Evolutionary conservation across 2,888 invertebrate species (phyloP), one percentile per base, ranked within the genome.

Genomic region (Glyphotaelius pellucidus): DNA sequence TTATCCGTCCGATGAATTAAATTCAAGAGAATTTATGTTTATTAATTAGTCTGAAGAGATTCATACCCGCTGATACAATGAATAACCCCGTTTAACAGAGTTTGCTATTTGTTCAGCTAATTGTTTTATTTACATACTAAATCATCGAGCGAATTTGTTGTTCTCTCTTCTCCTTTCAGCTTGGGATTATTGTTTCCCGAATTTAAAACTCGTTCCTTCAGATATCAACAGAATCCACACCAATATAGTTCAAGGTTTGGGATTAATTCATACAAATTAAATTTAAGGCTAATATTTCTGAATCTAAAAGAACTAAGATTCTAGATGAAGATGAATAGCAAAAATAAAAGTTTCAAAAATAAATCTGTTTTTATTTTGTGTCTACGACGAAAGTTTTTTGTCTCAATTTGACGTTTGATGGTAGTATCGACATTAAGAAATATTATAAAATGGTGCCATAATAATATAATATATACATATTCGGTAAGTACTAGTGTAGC

Each of bases 11-110:
- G n/a, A 86, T 52, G 52, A 67, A 67, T 67, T 31, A 87, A 87
- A 87, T 52, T 87, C 31, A 12, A n/a, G 85, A 15, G 67, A 87
- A 52, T 32, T 87, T 52, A 30, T 87, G 32, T 87, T 87, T 67
- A 30, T 31, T 87, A 87, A 87, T 87, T 87, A 87, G 67, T 67
- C 35, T 32, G 19, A 67, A 32, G 67, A 87, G 67, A 87, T 87
- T 87, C 87, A 31, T 87, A 67, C 87, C 67, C 87, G 32, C 87
- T 87, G 87, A 87, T 67, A 87, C 87, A 87, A 87, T 15, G 87
- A 47, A 35, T 86, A 86, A 47, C 86, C 86, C 67, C 32, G 87
- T 87, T 67, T 32, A 87, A 87, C 87, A 67, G 87, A 87, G 87
- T 87, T 87, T 12, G 52, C 87, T 67, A 67, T 87, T 87, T 87